Conservation (phyloP, 2,888 invertebrate species). For the Nebria salina region DNA sequence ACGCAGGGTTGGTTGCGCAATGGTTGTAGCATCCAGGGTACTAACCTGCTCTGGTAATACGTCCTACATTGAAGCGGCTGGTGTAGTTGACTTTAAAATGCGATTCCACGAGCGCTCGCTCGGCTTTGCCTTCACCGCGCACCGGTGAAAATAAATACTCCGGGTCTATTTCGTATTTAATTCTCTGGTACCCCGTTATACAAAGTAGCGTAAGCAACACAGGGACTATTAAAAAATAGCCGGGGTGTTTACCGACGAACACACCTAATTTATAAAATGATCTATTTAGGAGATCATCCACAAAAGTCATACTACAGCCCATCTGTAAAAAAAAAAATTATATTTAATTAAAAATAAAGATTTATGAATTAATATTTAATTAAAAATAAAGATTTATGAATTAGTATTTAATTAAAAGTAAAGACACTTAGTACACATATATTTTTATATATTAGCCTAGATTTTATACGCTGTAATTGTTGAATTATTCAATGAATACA, state of each 20-base stretch:
- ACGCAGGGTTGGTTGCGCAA: not conserved
- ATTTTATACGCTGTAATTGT: no score
- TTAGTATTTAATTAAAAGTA: no score
- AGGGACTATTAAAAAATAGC: conserved; percentile 90
- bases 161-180: conserved; percentile 91
- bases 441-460: no score
- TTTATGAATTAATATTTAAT: no score
- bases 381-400: no score
- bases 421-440: no score
- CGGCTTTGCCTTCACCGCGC: conserved; percentile 84
- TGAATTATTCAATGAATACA: no score
- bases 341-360: no score
- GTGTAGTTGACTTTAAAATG: conserved; percentile 90
- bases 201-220: conserved; percentile 81
- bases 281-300: conserved; percentile 81
- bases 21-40: conserved; percentile 39
- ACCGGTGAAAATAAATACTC: conserved; percentile 92
- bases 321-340: conserved; percentile 7
- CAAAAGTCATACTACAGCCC: conserved; percentile 70
- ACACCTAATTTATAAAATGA: conserved; percentile 85
- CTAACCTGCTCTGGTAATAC: conserved; percentile 87
- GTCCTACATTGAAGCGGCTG: conserved; percentile 83
- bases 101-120: conserved; percentile 82
- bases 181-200: conserved; percentile 87
- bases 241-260: conserved; percentile 82